Base-by-base conservation (phyloP, 2,113 vertebrate species). In the Asarcornis scutulata region DNA sequence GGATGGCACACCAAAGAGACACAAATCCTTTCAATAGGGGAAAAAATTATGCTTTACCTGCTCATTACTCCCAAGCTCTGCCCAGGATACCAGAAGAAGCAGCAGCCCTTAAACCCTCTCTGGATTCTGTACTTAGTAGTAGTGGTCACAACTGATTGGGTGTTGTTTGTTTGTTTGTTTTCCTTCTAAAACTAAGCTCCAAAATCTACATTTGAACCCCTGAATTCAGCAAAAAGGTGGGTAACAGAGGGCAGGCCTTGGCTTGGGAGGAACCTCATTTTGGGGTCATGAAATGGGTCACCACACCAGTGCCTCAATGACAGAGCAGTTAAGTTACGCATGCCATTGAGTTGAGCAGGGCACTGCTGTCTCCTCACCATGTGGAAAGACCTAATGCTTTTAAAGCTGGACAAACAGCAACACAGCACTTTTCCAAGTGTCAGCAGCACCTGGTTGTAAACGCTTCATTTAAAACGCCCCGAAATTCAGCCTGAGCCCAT, bases 201-300 rank as follows among this genome's bases (percentile, higher is more conserved):
- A 44, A 50, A 88, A 63, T 2, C 40, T 71, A 52, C 21, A 26
- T 50, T 63, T 55, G 63, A 52, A 13, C 7, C 32, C 48, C 20
- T 32, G 4, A 44, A 84, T 48, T 44, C 44, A 66, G 17, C 73
- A 83, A 73, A 23, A 34, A 58, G 26, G 23, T 62, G 58, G 40
- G 15, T 27, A 13, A 2, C 0, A 1, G 36, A 34, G 1, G 3
- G 10, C 4, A 83, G 56, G 3, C 0, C 0, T 48, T 36, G 27
- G 7, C 46, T 44, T 7, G 21, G 44, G 67, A 76, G 5, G 38
- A 63, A 7, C 27, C 2, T 11, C 3, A 0, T 2, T 38, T 89
- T 59, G 6, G 13, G 63, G 36, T 22, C 0, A 4, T 72, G 56
- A 64, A 64, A 20, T 2, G 13, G 38, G 42, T 56, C 48, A 63